A percentile compares a stretch with the other conserved stretches of the same genome.
phyloP scores from a whole-genome alignment of 2,113 vertebrate genomes.

The Brachionichthys hirsutus region DNA sequence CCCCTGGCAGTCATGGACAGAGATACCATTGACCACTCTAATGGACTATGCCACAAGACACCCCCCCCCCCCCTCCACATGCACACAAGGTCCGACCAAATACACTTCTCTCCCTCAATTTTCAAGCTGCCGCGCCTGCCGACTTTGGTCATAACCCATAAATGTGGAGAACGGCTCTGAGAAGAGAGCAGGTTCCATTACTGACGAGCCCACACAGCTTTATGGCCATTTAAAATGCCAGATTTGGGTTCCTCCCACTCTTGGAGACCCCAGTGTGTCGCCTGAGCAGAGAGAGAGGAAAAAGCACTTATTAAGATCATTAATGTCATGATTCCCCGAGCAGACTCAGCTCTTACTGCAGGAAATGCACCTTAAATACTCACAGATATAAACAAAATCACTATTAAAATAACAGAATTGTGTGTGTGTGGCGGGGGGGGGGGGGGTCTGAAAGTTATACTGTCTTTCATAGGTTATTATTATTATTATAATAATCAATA shows the following conservation, averaged over 20 bases:
- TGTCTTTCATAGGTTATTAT: too few species aligned
- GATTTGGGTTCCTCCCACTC: constrained; percentile 72
- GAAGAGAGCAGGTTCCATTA: constrained; percentile 72
- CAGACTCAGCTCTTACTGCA: constrained; percentile 20
- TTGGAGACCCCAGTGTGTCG: constrained; percentile 48
- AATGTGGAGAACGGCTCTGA: constrained; percentile 66
- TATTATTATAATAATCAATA: too few species aligned
- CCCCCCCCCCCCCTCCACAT: constrained; percentile 12
- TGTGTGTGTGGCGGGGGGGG: too few species aligned
- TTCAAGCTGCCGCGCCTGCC: constrained; percentile 70
- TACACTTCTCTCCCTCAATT: constrained; percentile 71
- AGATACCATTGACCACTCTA: constrained; percentile 74
- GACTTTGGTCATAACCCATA: constrained; percentile 65
- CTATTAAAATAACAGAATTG: constrained; percentile 16
- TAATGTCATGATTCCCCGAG: constrained; percentile 36
- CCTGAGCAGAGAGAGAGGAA: constrained; percentile 37
- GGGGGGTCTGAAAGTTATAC: too few species aligned
- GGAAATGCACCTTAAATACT: constrained; percentile 34
- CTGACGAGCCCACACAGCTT: constrained; percentile 74
- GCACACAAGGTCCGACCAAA: constrained; percentile 57
- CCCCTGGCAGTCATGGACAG: constrained; percentile 61
- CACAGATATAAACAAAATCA: constrained; percentile 28
- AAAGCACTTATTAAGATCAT: constrained; percentile 43
- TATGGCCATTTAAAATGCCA: constrained; percentile 73
- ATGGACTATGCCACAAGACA: constrained; percentile 76